Percentiles rank a stretch among this genome's conserved stretches.
These are phyloP conservation scores for Ips typographus DNA, from an alignment of 1,140 invertebrate species.

Conservation along the genomic window DNA sequence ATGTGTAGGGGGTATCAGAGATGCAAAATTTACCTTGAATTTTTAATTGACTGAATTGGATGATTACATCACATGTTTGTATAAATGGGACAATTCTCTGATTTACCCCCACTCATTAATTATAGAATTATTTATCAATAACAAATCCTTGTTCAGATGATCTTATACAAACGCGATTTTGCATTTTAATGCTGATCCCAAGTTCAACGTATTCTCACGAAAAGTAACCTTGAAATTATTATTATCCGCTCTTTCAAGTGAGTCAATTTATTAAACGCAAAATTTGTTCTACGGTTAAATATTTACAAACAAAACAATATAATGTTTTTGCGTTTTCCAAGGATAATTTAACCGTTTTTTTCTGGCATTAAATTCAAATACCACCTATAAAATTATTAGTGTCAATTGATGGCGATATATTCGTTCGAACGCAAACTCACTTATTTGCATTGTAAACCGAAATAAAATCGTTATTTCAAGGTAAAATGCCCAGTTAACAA, in stretches of 20 bases:
- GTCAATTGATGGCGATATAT: too few relatives aligned
- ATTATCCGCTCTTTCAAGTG: constrained; percentile 12
- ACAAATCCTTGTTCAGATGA: neutral
- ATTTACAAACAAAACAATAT: constrained; percentile 15
- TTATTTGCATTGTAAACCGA: neutral
- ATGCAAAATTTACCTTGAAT: too few relatives aligned
- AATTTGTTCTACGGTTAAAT: constrained; percentile 10
- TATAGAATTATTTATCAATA: too few relatives aligned
- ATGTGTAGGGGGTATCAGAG: too few relatives aligned
- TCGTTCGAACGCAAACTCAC: too few relatives aligned
- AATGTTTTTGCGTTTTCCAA: constrained; percentile 9
- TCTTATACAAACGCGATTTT: constrained; percentile 6
- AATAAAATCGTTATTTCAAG: neutral
- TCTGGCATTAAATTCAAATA: too few relatives aligned
- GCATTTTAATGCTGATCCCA: constrained; percentile 8
- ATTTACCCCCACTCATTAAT: too few relatives aligned
- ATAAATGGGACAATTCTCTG: too few relatives aligned
- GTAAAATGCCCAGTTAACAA: neutral
- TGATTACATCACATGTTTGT: too few relatives aligned
- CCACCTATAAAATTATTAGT: too few relatives aligned
- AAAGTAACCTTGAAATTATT: constrained; percentile 14
- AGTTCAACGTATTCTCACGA: constrained; percentile 13
- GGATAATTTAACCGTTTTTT: neutral
- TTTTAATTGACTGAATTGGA: too few relatives aligned
- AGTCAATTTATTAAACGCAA: constrained; percentile 12